Base-by-base conservation (phyloP, 2,113 vertebrate genomes). In the Prietella phreatophila region DNA sequence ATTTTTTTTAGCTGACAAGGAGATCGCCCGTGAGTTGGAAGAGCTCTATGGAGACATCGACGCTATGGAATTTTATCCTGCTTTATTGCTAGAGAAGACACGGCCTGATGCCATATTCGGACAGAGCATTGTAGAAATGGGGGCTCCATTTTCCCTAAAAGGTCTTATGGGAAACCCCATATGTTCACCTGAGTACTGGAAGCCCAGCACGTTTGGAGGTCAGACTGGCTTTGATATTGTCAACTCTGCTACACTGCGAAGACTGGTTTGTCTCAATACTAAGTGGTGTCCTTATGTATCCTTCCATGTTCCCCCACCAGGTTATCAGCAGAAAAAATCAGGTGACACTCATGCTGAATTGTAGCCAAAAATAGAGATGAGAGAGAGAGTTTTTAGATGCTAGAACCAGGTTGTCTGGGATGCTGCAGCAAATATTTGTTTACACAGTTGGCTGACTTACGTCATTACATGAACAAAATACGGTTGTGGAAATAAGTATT, bases 91-190 rank as follows among this genome's bases (percentile, higher is more conserved):
- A 7, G 98, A 99, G 93, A 97, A 96, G 88, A 92, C 95, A 0
- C 95, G 94, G 1, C 90, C 95, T 1, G 91, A 92, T 0, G 85
- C 92, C 1, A 97, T 98, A 83, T 99, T 99, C 91, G 98, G 98
- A n/a, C 96, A 99, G 91, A 99, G 98, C 86, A 99, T 99, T 96
- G 96, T 99, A 83, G 97, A 99, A 93, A 98, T 99, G 0, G 98
- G 98, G 3, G 96, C 98, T 30, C 98, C 98, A 0, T 99, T 99
- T 91, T 99, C 98, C 67, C 94, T 99, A 86, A 99, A 99, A 92
- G 98, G 98, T 58, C 96, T 99, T n/a, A 42, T 99, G 67, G 98
- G 97, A 81, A 99, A 99, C 76, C 97, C 98, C 63, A 96, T 99
- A 91, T 99, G 98, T 91, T 99, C 98, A 71, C 97, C 98, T 0